Base-by-base conservation (phyloP, 1,140 invertebrate species). In the Zaprionus davidi region DNA sequence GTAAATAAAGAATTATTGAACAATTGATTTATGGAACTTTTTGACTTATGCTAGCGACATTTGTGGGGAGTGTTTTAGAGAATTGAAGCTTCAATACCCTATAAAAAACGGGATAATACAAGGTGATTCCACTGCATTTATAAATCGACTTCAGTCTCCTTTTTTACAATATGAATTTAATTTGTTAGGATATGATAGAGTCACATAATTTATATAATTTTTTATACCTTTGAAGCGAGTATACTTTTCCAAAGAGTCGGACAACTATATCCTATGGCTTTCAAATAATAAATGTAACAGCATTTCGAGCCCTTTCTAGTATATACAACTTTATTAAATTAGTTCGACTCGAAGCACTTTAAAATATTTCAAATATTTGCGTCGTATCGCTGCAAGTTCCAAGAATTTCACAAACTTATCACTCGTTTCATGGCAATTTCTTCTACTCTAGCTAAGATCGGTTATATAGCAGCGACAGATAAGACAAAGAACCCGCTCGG, bases 1-100 rank as follows among this genome's bases (percentile, higher is more conserved):
- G 76, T 69, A 67, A 86, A 88, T 67, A 75, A 79, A 77, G 63
- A 6, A 78, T 86, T 80, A 74, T 71, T 83, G 58, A 60, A 51
- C 36, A 70, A 78, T 34, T 81, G 83, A 84, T 88, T 88, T 87
- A 78, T 72, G 68, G 44, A 53, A 51, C 28, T 63, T 36, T 46
- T 51, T 51, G 20, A 51, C 11, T 22, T 24, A 24, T 5, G 31
- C 9, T 11, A 3, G 31, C 3, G 31, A 11, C 31, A 34, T 9
- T 34, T 11, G 11, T 46, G n/a, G 41, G 41, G 6, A 46, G 3
- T 13, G 20, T 51, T 2, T 24, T 1, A 20, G 4, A 13, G 3
- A 3, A 5, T 1, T 24, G 46, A 51, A 24, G 22, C 12, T 51
- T 6, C 5, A 11, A 51, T 51, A 51, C 46, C 20, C 46, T 51